Evolutionary conservation across 1,140 invertebrate species (phyloP).

Genomic region (Nasonia giraulti): DNA sequence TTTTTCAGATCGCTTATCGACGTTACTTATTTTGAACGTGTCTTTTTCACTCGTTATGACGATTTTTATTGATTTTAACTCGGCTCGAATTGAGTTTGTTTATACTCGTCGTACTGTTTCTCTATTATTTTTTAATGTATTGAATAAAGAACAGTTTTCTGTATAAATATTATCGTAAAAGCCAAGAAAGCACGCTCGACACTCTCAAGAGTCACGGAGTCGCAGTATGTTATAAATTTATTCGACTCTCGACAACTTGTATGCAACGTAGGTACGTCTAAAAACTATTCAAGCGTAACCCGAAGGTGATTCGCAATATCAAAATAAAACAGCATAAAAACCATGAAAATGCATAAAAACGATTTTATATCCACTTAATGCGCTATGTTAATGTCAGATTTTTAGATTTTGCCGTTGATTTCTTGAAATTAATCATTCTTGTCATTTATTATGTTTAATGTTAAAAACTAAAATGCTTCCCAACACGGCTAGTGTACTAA

Average conservation of each 20-base stretch:
- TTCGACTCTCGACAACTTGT: too few species aligned
- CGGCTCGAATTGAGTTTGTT: neutral
- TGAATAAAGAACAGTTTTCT: neutral
- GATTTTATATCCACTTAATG: neutral
- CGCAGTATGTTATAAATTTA: too few species aligned
- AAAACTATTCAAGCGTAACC: too few species aligned
- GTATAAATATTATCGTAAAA: neutral
- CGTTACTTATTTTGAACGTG: neutral
- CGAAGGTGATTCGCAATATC: neutral
- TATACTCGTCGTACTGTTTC: neutral
- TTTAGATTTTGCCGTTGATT: neutral
- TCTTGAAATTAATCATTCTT: neutral
- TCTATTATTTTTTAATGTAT: neutral
- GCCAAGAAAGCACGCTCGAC: too few species aligned
- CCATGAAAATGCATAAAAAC: too few species aligned
- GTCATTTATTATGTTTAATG: neutral
- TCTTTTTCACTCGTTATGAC: neutral
- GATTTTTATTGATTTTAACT: neutral
- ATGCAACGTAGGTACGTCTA: neutral
- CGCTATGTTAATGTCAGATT: neutral
- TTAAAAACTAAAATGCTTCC: neutral
- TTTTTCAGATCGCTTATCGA: neutral
- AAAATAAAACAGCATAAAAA: neutral
- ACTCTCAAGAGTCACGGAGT: too few species aligned
- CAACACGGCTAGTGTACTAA: neutral